These are phyloP conservation scores for Trogon melanurus DNA, from an alignment of 2,113 vertebrate genomes.

Conservation along the genomic window DNA sequence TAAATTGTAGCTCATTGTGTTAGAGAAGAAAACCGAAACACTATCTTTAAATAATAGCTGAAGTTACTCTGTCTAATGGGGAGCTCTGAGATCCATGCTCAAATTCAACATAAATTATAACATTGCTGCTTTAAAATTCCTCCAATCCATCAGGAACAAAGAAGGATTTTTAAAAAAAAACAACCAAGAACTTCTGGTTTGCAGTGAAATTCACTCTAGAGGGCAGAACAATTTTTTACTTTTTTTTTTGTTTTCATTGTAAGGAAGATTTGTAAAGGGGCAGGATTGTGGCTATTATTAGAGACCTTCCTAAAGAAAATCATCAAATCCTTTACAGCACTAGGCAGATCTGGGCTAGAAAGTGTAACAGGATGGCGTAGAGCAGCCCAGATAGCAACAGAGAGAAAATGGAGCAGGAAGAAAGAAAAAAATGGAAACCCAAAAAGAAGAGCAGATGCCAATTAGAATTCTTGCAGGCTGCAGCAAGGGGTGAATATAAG, in stretches of 20 bases:
- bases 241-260: conserved; percentile 8
- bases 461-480: conserved; percentile 53
- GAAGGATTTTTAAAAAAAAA: not conserved
- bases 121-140: conserved; percentile 9
- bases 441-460: conserved; percentile 48
- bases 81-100: not conserved
- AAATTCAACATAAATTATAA: not conserved
- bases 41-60: not conserved
- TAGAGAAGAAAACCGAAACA: not conserved
- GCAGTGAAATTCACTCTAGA: conserved; percentile 42
- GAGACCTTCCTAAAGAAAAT: conserved; percentile 42
- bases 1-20: not conserved
- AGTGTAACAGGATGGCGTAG: conserved; percentile 30
- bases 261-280: conserved; percentile 44
- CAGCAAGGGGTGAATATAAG: conserved; percentile 5
- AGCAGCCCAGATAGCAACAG: conserved; percentile 3
- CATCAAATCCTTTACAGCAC: conserved; percentile 43
- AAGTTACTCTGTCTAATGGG: not conserved
- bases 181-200: conserved; percentile 5
- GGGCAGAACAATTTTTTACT: not conserved
- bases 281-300: conserved; percentile 56
- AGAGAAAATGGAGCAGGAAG: conserved; percentile 48
- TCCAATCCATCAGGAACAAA: not conserved
- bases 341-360: conserved; percentile 54
- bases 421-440: conserved; percentile 37